A percentile compares a stretch with the other conserved stretches of the same genome.
Conservation (phyloP, 2,888 invertebrate species). For the Gortyna flavago region DNA sequence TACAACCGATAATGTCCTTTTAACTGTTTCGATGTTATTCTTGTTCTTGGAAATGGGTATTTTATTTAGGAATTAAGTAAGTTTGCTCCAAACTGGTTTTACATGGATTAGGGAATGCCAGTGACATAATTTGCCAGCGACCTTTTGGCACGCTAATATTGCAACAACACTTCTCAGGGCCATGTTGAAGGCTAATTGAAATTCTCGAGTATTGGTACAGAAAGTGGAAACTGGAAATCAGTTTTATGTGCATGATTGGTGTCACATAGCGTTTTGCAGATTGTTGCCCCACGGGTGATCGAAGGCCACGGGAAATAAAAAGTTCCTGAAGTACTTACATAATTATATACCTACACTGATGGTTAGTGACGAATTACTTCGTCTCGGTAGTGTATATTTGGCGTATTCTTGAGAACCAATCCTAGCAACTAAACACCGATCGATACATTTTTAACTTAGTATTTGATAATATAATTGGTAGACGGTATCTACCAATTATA, state of each 20-base stretch:
- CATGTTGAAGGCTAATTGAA: background rate
- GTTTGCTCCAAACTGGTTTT: background rate
- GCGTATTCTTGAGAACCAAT: background rate
- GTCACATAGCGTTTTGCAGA: background rate
- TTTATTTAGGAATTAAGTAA: conserved; percentile 12
- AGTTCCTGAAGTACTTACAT: background rate
- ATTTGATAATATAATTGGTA: background rate
- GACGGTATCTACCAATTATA: too few relatives aligned
- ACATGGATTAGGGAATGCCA: conserved; percentile 14
- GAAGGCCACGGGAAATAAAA: background rate
- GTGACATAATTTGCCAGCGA: background rate
- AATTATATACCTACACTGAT: too few relatives aligned
- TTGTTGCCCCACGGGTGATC: background rate
- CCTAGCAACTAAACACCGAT: background rate
- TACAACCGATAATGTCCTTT: background rate
- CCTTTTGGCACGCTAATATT: conserved; percentile 20
- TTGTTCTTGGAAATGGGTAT: conserved; percentile 8
- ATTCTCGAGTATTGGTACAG: background rate
- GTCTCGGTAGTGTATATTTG: background rate
- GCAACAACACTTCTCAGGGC: conserved; percentile 17
- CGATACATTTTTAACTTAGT: background rate
- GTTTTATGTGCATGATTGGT: background rate
- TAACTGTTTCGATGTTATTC: background rate
- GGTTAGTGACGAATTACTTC: background rate
- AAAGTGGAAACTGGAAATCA: background rate